Percentiles rank a stretch among this genome's conserved stretches.
Conservation (phyloP, 92 coral and sea anemone genomes). For the Zoanthus gigantus region DNA sequence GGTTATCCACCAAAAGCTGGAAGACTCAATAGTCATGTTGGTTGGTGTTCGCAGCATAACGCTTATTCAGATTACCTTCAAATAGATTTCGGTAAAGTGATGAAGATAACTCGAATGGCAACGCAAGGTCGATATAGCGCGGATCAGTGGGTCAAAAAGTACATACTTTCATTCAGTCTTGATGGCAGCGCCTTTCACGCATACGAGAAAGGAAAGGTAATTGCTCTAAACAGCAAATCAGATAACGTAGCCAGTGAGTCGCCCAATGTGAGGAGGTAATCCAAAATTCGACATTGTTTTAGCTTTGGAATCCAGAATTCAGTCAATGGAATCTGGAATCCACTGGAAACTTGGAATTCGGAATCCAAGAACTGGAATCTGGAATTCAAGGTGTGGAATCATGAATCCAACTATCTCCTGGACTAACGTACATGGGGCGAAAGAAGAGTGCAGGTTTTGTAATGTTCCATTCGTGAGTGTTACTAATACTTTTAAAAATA, state of each 20-base stretch:
- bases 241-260: background rate
- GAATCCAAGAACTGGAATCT: too few species aligned
- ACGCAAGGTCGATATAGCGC: constrained; percentile 3
- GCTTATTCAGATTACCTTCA: constrained; percentile 1
- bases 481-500: too few species aligned
- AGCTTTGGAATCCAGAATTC: too few species aligned
- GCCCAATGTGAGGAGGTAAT: too few species aligned
- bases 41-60: background rate
- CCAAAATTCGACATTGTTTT: too few species aligned
- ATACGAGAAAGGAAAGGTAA: constrained; percentile 22
- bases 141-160: constrained; percentile 6
- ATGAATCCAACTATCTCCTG: too few species aligned
- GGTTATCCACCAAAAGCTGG: background rate
- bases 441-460: too few species aligned
- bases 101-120: constrained; percentile 25
- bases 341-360: too few species aligned
- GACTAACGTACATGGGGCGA: too few species aligned
- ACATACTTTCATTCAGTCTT: background rate
- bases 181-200: background rate
- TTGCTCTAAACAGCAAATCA: background rate
- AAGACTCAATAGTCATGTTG: constrained; percentile 3
- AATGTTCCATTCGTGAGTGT: too few species aligned
- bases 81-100: constrained; percentile 22
- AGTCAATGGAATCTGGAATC: too few species aligned
- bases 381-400: too few species aligned